phyloP scores from a whole-genome alignment of 1,140 invertebrate species.

The Tetramorium simillimum region DNA sequence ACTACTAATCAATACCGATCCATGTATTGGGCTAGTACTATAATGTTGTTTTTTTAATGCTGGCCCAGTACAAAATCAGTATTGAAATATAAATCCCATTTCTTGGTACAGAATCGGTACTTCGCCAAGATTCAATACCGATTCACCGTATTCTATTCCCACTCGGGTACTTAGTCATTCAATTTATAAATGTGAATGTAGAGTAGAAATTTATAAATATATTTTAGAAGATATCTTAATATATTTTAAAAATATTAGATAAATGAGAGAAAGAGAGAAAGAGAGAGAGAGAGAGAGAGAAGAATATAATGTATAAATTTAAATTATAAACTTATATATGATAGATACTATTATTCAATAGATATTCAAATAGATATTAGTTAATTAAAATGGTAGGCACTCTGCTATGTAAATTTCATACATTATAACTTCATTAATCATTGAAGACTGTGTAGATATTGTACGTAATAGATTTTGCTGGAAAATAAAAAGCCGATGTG shows the following conservation, averaged over 20 bases:
- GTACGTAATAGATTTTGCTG: background rate
- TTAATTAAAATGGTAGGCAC: background rate
- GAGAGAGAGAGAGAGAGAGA: no score
- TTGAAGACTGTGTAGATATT: slow-evolving; percentile 46
- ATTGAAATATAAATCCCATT: no score
- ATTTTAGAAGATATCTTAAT: slow-evolving; percentile 8
- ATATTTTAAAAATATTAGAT: slow-evolving; percentile 18
- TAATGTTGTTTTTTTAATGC: no score
- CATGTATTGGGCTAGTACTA: no score
- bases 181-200: slow-evolving; percentile 33
- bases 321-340: background rate
- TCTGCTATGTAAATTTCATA: slow-evolving; percentile 21
- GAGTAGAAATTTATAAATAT: slow-evolving; percentile 1
- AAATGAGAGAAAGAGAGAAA: background rate
- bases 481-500: background rate
- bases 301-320: background rate
- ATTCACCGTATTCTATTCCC: no score
- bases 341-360: background rate
- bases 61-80: no score
- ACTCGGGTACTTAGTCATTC: background rate
- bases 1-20: no score
- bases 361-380: slow-evolving; percentile 19
- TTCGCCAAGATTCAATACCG: no score
- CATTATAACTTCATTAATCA: slow-evolving; percentile 2
- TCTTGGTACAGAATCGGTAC: no score